Evolutionary conservation across 2,888 invertebrate genomes (phyloP), one percentile per base, ranked within the genome.

Genomic region (Pristionchus mayeri): DNA sequence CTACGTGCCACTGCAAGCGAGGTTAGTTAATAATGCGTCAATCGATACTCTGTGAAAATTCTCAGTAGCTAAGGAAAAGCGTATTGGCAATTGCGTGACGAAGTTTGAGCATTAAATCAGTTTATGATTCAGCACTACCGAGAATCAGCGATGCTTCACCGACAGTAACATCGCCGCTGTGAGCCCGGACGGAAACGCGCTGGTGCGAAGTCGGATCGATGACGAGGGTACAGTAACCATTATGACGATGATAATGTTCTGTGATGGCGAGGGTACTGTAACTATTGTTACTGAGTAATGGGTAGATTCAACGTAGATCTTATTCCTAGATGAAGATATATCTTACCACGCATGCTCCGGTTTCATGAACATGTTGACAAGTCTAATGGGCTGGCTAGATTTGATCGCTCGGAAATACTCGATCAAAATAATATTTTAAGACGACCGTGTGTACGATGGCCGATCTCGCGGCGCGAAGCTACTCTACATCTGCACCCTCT

Each of bases 361-460:
- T n/a, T n/a, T n/a, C n/a, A n/a, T n/a, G n/a, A n/a, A n/a, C n/a
- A n/a, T n/a, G n/a, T n/a, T n/a, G n/a, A n/a, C n/a, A n/a, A n/a
- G n/a, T n/a, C n/a, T n/a, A n/a, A n/a, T n/a, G n/a, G n/a, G n/a
- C n/a, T n/a, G n/a, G n/a, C n/a, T n/a, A n/a, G n/a, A n/a, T n/a
- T n/a, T n/a, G n/a, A n/a, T n/a, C n/a, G n/a, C n/a, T n/a, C n/a
- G n/a, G n/a, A n/a, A n/a, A n/a, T n/a, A n/a, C n/a, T n/a, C n/a
- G n/a, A n/a, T n/a, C n/a, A 54, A 54, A n/a, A n/a, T n/a, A 54
- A 7, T 57, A 11, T 16, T 24, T 67, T 34, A 37, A 71, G 71
- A 71, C 24, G 71, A 71, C 7, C 71, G 71, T 24, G 71, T 71
- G 71, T 71, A 71, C 71, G 71, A 71, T 13, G 71, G 40, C 7